A percentile compares a stretch with the other conserved stretches of the same genome.
Evolutionary conservation across 2,888 invertebrate species (phyloP).

Genomic region (Tenthredo scrophulariae): DNA sequence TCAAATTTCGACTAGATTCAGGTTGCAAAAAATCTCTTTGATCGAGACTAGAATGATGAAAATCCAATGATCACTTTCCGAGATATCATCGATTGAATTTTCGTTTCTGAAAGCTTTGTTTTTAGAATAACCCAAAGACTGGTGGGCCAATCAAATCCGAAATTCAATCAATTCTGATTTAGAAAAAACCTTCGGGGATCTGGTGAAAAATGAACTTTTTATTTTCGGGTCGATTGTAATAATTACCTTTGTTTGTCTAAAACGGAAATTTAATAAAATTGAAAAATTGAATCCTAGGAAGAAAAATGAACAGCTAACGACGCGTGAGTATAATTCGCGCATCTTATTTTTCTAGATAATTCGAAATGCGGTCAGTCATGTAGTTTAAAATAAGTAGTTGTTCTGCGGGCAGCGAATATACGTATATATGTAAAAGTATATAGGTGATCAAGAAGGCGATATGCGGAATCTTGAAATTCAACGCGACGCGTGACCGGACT

Average conservation of each 20-base stretch:
- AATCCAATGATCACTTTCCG: neutral
- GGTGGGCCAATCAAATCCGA: neutral
- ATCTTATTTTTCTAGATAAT: neutral
- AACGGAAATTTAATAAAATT: too few relatives aligned
- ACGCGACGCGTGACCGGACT: slow-evolving; percentile 47
- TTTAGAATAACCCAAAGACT: neutral
- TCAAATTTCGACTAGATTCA: neutral
- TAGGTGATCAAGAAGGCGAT: slow-evolving; percentile 46
- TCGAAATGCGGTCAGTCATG: slow-evolving; percentile 8
- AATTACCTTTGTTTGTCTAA: too few relatives aligned
- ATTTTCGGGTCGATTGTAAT: too few relatives aligned
- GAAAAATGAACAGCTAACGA: neutral
- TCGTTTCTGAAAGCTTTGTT: neutral
- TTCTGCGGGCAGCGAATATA: neutral
- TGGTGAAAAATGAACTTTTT: too few relatives aligned
- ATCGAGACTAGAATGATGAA: neutral
- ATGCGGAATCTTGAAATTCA: slow-evolving; percentile 47
- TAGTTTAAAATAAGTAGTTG: slow-evolving; percentile 12
- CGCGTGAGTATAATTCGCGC: neutral
- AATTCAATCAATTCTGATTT: neutral
- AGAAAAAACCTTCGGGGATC: neutral
- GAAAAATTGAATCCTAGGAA: too few relatives aligned
- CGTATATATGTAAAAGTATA: neutral
- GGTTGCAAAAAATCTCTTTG: neutral
- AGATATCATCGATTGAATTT: neutral